Evolutionary conservation across 2,113 vertebrate species (phyloP).

Genomic region (Cinclus mexicanus): DNA sequence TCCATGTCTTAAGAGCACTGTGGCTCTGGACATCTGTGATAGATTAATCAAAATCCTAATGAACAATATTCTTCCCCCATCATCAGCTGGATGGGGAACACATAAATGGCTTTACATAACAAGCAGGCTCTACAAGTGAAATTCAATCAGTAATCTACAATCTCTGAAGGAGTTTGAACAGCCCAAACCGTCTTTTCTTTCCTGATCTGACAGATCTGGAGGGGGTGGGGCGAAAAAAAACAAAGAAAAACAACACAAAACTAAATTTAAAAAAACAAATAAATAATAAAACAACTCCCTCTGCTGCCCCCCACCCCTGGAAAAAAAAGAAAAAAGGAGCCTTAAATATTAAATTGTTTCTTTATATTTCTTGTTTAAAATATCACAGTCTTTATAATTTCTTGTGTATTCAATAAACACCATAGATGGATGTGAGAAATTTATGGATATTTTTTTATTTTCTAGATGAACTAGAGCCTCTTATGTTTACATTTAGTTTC

Average conservation of each 20-base stretch:
- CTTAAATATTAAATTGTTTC: not conserved
- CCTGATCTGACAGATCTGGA: not conserved
- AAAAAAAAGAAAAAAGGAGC: rapidly evolving
- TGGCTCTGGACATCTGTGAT: not conserved
- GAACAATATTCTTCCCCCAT: not conserved
- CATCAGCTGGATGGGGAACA: not conserved
- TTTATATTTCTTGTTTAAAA: not conserved
- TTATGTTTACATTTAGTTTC: not conserved
- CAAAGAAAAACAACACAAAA: not conserved
- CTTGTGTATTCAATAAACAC: not conserved
- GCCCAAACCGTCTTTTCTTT: not conserved
- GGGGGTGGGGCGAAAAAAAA: rapidly evolving
- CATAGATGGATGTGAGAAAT: not conserved
- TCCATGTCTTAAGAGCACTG: not conserved
- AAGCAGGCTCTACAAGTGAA: not conserved
- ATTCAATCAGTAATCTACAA: not conserved
- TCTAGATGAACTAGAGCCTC: not conserved
- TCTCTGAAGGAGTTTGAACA: not conserved
- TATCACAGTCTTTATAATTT: not conserved
- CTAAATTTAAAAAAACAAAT: not conserved
- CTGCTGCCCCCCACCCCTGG: rapidly evolving
- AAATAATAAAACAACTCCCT: not conserved
- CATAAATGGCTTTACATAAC: not conserved
- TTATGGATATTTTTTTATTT: not conserved
- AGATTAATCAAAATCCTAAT: not conserved